These are phyloP conservation scores for Battus philenor DNA, from an alignment of 1,140 invertebrate species.

Conservation along the genomic window DNA sequence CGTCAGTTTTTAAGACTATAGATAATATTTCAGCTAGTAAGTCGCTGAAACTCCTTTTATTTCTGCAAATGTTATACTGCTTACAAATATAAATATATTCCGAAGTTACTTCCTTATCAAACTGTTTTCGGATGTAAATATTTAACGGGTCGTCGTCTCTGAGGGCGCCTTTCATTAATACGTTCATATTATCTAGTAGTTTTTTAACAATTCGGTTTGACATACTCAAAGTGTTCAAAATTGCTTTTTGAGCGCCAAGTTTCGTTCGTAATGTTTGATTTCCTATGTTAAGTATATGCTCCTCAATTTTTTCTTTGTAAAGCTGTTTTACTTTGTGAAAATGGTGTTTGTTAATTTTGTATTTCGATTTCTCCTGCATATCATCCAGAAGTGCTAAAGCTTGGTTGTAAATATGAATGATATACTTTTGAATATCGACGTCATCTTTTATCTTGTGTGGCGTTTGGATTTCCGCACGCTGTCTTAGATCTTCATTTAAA, in stretches of 20 bases:
- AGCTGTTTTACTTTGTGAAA: slow-evolving; percentile 5
- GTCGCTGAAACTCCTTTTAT: slow-evolving; percentile 22
- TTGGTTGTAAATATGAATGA: slow-evolving; percentile 1
- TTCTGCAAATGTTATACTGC: slow-evolving; percentile 30
- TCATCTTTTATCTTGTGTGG: slow-evolving; percentile 8
- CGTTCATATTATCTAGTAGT: slow-evolving; percentile 26
- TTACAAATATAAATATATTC: slow-evolving; percentile 31
- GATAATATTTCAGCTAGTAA: slow-evolving; percentile 24
- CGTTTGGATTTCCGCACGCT: neutral
- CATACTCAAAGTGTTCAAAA: slow-evolving; percentile 34
- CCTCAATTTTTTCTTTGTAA: slow-evolving; percentile 30
- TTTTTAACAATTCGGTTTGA: slow-evolving; percentile 26
- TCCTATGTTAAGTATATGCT: slow-evolving; percentile 24
- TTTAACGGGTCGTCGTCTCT: slow-evolving; percentile 9
- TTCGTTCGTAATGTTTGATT: slow-evolving; percentile 34
- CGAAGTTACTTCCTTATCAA: slow-evolving; percentile 23
- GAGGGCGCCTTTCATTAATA: slow-evolving; percentile 2
- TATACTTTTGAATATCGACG: slow-evolving; percentile 1
- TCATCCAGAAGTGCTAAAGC: neutral
- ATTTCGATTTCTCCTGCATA: neutral
- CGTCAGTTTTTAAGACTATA: slow-evolving; percentile 20
- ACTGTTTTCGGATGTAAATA: slow-evolving; percentile 21
- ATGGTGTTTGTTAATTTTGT: slow-evolving; percentile 3
- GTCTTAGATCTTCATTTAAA: neutral
- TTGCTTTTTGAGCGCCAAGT: slow-evolving; percentile 30